Evolutionary conservation across 2,797 vertebrate genomes (phyloP).

Genomic region (Numenius phaeopus): DNA sequence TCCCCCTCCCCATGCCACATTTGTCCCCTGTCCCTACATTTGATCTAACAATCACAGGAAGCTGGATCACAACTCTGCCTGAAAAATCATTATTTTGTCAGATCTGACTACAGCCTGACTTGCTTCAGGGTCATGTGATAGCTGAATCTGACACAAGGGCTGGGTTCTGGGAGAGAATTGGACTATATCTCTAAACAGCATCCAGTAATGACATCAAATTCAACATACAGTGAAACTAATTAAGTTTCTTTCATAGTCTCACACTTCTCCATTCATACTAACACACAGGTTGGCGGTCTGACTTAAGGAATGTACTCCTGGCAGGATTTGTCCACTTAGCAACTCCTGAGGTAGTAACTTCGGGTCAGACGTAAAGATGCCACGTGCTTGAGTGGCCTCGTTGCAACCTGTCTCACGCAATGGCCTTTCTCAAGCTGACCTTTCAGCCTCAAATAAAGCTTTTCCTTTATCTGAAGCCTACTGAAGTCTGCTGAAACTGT

Average conservation of each 20-base stretch:
- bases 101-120: not conserved
- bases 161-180: not conserved
- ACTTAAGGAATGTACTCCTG: not conserved
- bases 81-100: not conserved
- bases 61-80: not conserved
- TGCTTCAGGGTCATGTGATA: not conserved
- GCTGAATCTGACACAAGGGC: not conserved
- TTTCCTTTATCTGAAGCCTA: not conserved
- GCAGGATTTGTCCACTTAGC: not conserved
- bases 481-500: not conserved
- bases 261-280: not conserved
- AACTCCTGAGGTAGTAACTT: not conserved
- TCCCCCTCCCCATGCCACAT: not conserved
- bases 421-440: not conserved
- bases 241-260: not conserved
- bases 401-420: not conserved
- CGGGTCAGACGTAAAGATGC: not conserved
- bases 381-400: not conserved
- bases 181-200: not conserved
- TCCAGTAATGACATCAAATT: not conserved
- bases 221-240: not conserved
- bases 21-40: not conserved
- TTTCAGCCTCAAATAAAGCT: not conserved
- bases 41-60: not conserved
- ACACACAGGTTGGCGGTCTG: not conserved